A percentile compares a stretch with the other conserved stretches of the same genome.
These are phyloP conservation scores for Thinocorus orbignyianus DNA, from an alignment of 2,113 vertebrate genomes.

Conservation along the genomic window DNA sequence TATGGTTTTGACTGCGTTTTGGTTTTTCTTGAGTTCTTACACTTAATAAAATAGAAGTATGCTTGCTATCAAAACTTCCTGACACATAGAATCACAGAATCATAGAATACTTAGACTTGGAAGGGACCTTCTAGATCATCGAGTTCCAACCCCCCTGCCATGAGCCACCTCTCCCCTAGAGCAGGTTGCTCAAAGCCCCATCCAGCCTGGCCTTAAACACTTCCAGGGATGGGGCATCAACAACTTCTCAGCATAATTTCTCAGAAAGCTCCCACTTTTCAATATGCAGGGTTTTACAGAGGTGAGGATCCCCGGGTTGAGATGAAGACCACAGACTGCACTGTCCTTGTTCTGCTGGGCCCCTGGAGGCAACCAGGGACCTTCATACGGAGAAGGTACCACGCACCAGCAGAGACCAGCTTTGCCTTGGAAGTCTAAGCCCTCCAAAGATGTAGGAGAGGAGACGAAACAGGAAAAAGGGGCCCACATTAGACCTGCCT, in stretches of 20 bases:
- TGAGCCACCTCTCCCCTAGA: too few relatives aligned
- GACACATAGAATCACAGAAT: too few relatives aligned
- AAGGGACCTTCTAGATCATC: too few relatives aligned
- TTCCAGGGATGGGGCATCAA: too few relatives aligned
- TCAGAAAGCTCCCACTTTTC: not conserved
- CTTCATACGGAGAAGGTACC: accelerated
- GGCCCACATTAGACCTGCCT: not conserved
- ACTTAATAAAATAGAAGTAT: not conserved
- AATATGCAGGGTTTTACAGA: accelerated
- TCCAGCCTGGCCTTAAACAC: too few relatives aligned
- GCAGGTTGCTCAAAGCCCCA: too few relatives aligned
- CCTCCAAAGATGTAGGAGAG: not conserved
- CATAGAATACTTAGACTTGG: too few relatives aligned
- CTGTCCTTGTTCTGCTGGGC: not conserved
- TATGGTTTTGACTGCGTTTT: not conserved
- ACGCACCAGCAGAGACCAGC: accelerated
- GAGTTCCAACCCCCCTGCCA: too few relatives aligned
- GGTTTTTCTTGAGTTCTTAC: not conserved
- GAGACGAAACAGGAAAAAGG: not conserved
- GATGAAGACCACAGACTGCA: not conserved
- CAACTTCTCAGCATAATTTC: too few relatives aligned
- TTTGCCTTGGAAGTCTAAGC: not conserved
- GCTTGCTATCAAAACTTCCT: not conserved
- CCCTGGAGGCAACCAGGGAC: too few relatives aligned
- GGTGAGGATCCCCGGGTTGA: not conserved